These are phyloP conservation scores for Scomber scombrus DNA, from an alignment of 2,113 vertebrate genomes.

Conservation along the genomic window DNA sequence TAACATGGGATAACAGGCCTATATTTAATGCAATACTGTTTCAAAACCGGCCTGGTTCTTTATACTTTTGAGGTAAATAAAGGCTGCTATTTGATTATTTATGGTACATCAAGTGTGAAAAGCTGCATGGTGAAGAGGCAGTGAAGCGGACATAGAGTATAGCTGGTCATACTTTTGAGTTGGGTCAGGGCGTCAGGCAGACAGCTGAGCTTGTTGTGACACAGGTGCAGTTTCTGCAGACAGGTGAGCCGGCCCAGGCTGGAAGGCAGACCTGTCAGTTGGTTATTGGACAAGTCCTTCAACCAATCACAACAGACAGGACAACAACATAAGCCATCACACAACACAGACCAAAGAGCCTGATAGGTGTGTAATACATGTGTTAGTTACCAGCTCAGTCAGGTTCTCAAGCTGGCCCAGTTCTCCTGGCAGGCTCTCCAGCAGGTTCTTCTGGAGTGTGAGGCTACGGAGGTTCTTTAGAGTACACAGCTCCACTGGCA, in stretches of 20 bases:
- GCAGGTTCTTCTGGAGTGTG: constrained; percentile 91
- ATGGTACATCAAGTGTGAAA: background rate
- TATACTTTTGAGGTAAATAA: background rate
- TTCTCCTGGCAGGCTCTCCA: constrained; percentile 86
- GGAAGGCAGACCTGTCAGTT: constrained; percentile 85
- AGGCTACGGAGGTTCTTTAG: constrained; percentile 88
- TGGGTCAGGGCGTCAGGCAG: constrained; percentile 89
- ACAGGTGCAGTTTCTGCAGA: constrained; percentile 88
- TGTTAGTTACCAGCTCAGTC: constrained; percentile 89
- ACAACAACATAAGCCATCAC: constrained; percentile 8
- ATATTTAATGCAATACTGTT: no score
- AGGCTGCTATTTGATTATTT: background rate
- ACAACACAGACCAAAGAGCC: background rate
- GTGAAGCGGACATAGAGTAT: background rate
- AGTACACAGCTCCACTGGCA: constrained; percentile 87
- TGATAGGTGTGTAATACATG: background rate
- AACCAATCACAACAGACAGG: constrained; percentile 34
- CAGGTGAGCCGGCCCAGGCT: constrained; percentile 85
- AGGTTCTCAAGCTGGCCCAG: constrained; percentile 88
- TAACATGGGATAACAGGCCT: no score
- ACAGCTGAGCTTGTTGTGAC: constrained; percentile 88
- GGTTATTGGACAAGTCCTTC: constrained; percentile 93
- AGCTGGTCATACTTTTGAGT: constrained; percentile 88
- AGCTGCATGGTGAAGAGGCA: background rate
- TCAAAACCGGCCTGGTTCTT: no score